Evolutionary conservation across 2,888 invertebrate species (phyloP), one percentile per base, ranked within the genome.

Genomic region (Eilema sororculum): DNA sequence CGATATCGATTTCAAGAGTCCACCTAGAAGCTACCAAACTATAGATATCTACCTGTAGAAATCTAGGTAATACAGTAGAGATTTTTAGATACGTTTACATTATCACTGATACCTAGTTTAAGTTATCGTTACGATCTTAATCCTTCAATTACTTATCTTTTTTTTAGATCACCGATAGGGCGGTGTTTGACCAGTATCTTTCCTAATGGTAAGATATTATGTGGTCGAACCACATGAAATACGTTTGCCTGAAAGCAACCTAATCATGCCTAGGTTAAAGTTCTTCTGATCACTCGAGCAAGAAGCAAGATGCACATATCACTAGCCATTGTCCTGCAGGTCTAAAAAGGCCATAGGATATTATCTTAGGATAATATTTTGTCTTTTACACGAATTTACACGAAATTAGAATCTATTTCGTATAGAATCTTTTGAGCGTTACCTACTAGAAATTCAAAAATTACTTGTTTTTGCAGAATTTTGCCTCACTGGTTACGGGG

Each of bases 1-100:
- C n/a, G 30, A n/a, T 58, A 68, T 71, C 52, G 68, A 71, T 68
- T 68, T 64, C 41, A 63, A 41, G 16, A 41, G 37, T 24, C 24
- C 13, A 37, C 37, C 8, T 28, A 24, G 37, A 37, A 37, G 22
- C 61, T 46, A 46, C 6, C 20, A n/a, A n/a, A 9, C 52, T 52
- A 3, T n/a, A n/a, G n/a, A n/a, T n/a, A 52, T n/a, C 9, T 52
- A 52, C n/a, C n/a, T 52, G n/a, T n/a, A 52, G 1, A n/a, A n/a
- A 52, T 52, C 46, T 46, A 46, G 20, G 46, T 20, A 46, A 46
- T 46, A 46, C 2, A 5, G 3, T 20, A 30, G 3, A 60, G 20
- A 60, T 30, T 60, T 60, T 28, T 60, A 28, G n/a, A 41, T 41
- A 41, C 16, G 41, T 46, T 20, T n/a, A 52, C n/a, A 52, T 52